Conservation (phyloP, 2,113 vertebrate genomes). For the Phalacrocorax pelagicus region DNA sequence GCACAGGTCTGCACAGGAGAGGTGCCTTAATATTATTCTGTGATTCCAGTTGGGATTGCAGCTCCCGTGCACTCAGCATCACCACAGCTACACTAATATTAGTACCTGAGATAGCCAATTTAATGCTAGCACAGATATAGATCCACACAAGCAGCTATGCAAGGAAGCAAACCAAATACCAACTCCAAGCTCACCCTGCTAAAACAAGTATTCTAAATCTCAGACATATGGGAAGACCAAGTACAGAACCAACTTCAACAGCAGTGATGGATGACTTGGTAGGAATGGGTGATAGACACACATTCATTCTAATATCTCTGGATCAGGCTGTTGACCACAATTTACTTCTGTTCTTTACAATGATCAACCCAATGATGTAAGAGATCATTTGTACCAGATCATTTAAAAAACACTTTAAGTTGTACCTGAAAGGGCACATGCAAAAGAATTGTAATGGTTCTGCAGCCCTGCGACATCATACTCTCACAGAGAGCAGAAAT, state of each 20-base stretch:
- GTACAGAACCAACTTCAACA: not conserved
- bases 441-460: not conserved
- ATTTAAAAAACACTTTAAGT: not conserved
- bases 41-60: not conserved
- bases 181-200: not conserved
- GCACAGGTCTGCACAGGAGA: not conserved
- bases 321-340: not conserved
- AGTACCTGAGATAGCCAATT: not conserved
- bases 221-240: not conserved
- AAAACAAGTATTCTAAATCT: not conserved
- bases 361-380: fast-evolving
- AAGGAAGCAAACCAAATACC: not conserved
- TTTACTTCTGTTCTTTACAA: not conserved
- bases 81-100: not conserved
- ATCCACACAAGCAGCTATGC: not conserved
- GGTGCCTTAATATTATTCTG: not conserved
- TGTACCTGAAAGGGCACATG: not conserved
- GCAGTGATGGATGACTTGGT: not conserved
- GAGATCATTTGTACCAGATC: not conserved
- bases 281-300: not conserved
- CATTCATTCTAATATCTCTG: not conserved
- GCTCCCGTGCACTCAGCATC: not conserved
- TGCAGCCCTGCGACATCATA: not conserved
- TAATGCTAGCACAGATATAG: not conserved
- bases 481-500: not conserved